Evolutionary conservation across 2,888 invertebrate species (phyloP), one percentile per base, ranked within the genome.

Genomic region (Pseudococcus viburni): DNA sequence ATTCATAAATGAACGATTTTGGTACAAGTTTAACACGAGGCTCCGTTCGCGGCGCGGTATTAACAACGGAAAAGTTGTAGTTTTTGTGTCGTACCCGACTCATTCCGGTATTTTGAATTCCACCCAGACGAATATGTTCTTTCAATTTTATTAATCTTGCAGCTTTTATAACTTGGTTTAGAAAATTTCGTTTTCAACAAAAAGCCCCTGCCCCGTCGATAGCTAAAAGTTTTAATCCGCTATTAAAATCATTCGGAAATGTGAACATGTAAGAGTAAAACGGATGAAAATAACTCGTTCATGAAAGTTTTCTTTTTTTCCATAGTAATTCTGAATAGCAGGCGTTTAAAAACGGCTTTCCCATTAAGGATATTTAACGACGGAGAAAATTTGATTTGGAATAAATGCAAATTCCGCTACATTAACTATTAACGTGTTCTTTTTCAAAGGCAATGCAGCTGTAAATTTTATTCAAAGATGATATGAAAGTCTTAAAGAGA

Each of bases 271-370:
- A 80, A 80, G 42, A 80, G 80, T 80, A 42, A 80, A 80, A 80
- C 80, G 80, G 42, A 80, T 80, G 80, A 80, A 80, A 80, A 80
- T 80, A 80, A 39, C 80, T 80, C 80, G 80, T 80, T 80, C 80
- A 80, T 80, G 80, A 80, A 80, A 80, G 80, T 80, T 80, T 80
- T 80, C 80, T 80, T 80, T 80, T 73, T 80, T 80, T 80, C 80
- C 80, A 80, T 80, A 80, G 80, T 46, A 80, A 42, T 80, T 80
- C 19, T 80, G 80, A 80, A 80, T 80, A 80, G 80, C 42, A 42
- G 42, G 80, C 80, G 80, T 80, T 80, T 80, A 80, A 80, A 80
- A 80, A 80, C 80, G 42, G 42, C 80, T 42, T 80, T 46, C 46
- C 80, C 80, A 42, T 80, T 80, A 80, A 80, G 39, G 80, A 80